Evolutionary conservation across 1,140 invertebrate genomes (phyloP), one percentile per base, ranked within the genome.

Genomic region (Colletes gigas): DNA sequence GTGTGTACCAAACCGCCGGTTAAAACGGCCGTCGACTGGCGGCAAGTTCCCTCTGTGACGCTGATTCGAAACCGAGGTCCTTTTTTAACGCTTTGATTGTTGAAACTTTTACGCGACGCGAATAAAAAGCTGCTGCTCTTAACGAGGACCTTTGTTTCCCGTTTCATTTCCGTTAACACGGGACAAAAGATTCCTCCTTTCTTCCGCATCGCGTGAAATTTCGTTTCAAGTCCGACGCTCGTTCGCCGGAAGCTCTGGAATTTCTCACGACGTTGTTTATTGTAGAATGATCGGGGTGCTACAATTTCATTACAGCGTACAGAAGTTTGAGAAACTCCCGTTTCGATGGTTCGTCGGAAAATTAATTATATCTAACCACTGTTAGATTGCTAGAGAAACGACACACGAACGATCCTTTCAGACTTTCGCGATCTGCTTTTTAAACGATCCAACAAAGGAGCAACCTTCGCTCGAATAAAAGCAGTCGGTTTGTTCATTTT

Each of bases 131-230:
- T 41, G 21, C 6, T n/a, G 47, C 47, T 47, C 19, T 44, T 73
- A 79, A 79, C 60, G 77, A 73, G 69, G 21, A 55, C 59, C 60
- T 55, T 79, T 75, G 63, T 75, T 72, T 21, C 12, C 60, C 50
- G 39, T 47, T 62, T 65, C 12, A 55, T 78, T 73, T 55, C 63
- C 69, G 15, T n/a, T 47, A n/a, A 47, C n/a, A 14, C 8, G 2
- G 15, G 12, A 55, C 44, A 57, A 73, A 57, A 21, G 41, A 65
- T 9, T 8, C 17, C 9, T 52, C 9, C 15, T 15, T 5, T 4
- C 0, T 2, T 47, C 19, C 39, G 30, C 52, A 50, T 66, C 52
- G 44, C 60, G 47, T 5, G 9, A 73, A 79, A 73, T 72, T 19
- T 63, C 21, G 65, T 72, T 59, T 15, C 54, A 59, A 30, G 19